Evolutionary conservation across 1,140 invertebrate species (phyloP).

Genomic region (Matsumurasca onukii): DNA sequence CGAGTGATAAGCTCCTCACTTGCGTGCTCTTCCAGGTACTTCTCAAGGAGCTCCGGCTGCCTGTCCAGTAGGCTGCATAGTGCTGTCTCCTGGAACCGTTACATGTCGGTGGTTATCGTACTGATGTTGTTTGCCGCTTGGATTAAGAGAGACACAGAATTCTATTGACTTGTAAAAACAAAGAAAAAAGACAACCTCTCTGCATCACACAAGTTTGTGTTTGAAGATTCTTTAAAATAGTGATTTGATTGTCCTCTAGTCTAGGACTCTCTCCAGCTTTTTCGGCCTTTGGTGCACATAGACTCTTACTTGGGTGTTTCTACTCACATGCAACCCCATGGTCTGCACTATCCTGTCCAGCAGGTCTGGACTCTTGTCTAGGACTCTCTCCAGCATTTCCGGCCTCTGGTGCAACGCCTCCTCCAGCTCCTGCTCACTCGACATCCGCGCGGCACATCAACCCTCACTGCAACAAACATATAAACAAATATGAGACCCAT

Average conservation of each 20-base stretch:
- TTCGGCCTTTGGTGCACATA: conserved; percentile 13
- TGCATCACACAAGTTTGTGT: too few relatives aligned
- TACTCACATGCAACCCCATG: conserved; percentile 23
- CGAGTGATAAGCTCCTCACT: conserved; percentile 35
- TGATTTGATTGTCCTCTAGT: conserved; percentile 19
- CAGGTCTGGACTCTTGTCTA: conserved; percentile 21
- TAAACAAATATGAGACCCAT: not conserved
- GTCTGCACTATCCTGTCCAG: conserved; percentile 11
- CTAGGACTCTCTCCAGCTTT: conserved; percentile 17
- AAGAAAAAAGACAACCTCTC: too few relatives aligned
- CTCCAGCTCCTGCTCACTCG: conserved; percentile 22
- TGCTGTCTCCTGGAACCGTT: conserved; percentile 28
- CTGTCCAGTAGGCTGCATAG: conserved; percentile 35
- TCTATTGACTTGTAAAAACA: too few relatives aligned
- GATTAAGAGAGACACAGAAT: not conserved
- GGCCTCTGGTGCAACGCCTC: conserved; percentile 6
- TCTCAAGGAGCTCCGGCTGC: conserved; percentile 39
- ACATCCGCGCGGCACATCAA: conserved; percentile 25
- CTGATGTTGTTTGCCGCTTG: too few relatives aligned
- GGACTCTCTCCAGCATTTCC: conserved; percentile 20
- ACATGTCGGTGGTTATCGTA: too few relatives aligned
- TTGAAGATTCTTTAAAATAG: too few relatives aligned
- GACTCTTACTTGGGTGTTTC: too few relatives aligned
- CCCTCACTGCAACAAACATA: conserved; percentile 7
- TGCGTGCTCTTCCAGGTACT: conserved; percentile 38